phyloP scores from a whole-genome alignment of 2,113 vertebrate species.

The Caloenas nicobarica region DNA sequence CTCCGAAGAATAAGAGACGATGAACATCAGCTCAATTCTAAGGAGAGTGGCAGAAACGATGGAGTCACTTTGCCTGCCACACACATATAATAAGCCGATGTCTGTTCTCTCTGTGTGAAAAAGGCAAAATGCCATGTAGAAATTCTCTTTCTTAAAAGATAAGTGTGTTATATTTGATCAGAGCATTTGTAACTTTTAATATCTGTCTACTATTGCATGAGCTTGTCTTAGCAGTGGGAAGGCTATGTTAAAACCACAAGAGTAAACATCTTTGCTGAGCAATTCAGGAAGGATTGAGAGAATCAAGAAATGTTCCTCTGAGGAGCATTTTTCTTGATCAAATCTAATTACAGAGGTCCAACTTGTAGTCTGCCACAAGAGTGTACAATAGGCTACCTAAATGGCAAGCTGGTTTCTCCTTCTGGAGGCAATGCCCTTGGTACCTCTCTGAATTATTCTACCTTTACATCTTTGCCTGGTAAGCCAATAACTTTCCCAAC shows the following conservation, averaged over 20 bases:
- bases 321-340: neutral
- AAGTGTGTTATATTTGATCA: neutral
- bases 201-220: neutral
- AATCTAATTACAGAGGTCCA: neutral
- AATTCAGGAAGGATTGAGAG: neutral
- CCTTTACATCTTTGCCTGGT: neutral
- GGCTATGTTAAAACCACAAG: neutral
- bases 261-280: neutral
- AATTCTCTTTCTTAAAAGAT: neutral
- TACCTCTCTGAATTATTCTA: neutral
- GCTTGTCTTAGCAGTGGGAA: neutral
- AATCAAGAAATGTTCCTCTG: neutral
- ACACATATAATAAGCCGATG: neutral
- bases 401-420: neutral
- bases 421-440: neutral
- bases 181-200: neutral
- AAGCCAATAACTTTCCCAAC: neutral
- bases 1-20: neutral
- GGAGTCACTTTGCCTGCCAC: neutral
- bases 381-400: neutral
- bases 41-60: neutral
- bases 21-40: neutral
- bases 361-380: neutral
- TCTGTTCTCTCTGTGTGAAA: neutral
- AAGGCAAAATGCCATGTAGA: neutral